phyloP scores from a whole-genome alignment of 92 coral and sea anemone species.

The Epizoanthus stellaris region DNA sequence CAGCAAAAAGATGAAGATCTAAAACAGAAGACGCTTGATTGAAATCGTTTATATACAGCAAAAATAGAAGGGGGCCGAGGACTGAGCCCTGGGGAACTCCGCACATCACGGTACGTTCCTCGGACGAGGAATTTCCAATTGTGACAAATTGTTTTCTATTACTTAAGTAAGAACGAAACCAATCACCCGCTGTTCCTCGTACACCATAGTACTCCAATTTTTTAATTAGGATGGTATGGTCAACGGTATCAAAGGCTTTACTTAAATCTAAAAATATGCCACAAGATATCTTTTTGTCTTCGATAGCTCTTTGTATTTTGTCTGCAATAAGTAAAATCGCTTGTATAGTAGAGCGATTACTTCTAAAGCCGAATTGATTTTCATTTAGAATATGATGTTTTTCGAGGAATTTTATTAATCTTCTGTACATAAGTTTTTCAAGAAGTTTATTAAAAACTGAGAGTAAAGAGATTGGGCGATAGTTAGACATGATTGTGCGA shows the following conservation, averaged over 20 bases:
- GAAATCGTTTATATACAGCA: conserved; percentile 11
- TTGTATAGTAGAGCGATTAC: neutral
- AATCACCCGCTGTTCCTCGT: neutral
- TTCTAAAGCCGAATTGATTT: too few species aligned
- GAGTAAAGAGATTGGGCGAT: conserved; percentile 1
- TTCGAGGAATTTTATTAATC: too few species aligned
- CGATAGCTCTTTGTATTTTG: too few species aligned
- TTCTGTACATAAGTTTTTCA: conserved; percentile 9
- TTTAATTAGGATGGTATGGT: conserved; percentile 11
- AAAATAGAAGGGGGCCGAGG: too few species aligned
- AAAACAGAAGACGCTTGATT: conserved; percentile 4
- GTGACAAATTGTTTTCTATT: neutral
- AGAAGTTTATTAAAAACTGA: neutral
- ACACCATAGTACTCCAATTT: conserved; percentile 10
- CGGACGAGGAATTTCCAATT: neutral
- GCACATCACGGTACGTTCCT: conserved; percentile 15
- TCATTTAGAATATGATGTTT: too few species aligned
- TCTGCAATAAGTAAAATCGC: too few species aligned
- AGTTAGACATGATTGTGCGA: conserved; percentile 1
- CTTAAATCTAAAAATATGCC: too few species aligned
- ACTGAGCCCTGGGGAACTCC: too few species aligned
- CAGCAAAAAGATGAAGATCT: too few species aligned
- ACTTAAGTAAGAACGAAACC: conserved; percentile 9
- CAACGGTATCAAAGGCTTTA: too few species aligned
- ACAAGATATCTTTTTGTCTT: too few species aligned